Conservation (phyloP, 2,113 vertebrate genomes). For the Paralichthys olivaceus region DNA sequence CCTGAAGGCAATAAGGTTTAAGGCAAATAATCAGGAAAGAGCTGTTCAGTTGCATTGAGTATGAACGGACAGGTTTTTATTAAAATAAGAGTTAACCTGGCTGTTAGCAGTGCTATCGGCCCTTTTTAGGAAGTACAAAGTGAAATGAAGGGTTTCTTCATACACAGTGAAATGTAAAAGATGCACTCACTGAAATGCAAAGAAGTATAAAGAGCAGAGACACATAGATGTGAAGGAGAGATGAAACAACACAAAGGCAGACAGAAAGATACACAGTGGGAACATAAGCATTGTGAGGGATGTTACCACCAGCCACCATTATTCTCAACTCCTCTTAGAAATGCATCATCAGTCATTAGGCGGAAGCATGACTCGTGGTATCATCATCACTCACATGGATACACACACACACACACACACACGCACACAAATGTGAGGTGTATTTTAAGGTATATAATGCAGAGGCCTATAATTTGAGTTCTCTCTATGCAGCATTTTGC, state of each 20-base stretch:
- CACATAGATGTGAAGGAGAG: constrained; percentile 38
- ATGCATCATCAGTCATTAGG: constrained; percentile 81
- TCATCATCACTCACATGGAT: constrained; percentile 67
- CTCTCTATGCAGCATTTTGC: constrained; percentile 75
- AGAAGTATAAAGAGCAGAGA: constrained; percentile 50
- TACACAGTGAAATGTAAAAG: constrained; percentile 4
- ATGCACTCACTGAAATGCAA: constrained; percentile 19
- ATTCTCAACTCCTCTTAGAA: constrained; percentile 62
- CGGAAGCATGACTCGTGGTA: constrained; percentile 60
- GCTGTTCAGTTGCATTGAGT: no score
- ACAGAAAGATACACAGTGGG: constrained; percentile 62
- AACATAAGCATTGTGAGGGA: constrained; percentile 65
- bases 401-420: constrained; percentile 40
- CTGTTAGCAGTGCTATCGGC: not conserved
- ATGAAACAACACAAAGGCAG: constrained; percentile 64
- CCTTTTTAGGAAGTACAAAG: no score
- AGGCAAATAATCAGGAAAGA: no score
- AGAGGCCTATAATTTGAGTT: constrained; percentile 73
- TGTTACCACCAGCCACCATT: constrained; percentile 10
- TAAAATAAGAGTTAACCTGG: not conserved
- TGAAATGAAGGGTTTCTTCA: constrained; percentile 6
- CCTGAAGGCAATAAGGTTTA: no score
- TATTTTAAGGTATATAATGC: constrained; percentile 77
- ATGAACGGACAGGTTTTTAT: not conserved
- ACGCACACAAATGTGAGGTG: constrained; percentile 46